These are phyloP conservation scores for Cyclopterus lumpus DNA, from an alignment of 2,797 vertebrate species.

Conservation along the genomic window DNA sequence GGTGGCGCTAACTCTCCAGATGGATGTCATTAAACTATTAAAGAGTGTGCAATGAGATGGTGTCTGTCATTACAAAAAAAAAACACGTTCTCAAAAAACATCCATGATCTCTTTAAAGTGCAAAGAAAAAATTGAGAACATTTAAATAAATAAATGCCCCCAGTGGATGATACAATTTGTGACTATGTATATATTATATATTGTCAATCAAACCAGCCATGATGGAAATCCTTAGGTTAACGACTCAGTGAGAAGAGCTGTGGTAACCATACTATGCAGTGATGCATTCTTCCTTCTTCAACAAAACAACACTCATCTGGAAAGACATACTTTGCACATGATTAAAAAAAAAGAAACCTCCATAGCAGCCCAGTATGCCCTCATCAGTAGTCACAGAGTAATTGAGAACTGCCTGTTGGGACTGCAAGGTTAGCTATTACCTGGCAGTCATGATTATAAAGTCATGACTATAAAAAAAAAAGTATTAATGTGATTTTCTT, in stretches of 20 bases:
- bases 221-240: neutral
- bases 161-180: neutral
- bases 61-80: neutral
- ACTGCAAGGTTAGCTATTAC: neutral
- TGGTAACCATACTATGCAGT: neutral
- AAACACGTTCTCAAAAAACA: neutral
- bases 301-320: neutral
- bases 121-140: neutral
- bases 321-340: neutral
- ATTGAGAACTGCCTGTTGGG: conserved; percentile 1
- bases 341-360: conserved; percentile 1
- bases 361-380: neutral
- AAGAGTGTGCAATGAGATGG: neutral
- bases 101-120: neutral
- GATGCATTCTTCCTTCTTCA: too few species aligned
- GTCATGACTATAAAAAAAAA: neutral
- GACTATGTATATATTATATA: too few species aligned
- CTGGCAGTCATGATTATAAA: conserved; percentile 5
- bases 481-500: neutral
- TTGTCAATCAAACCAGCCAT: neutral
- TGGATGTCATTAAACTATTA: neutral
- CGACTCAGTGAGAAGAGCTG: neutral
- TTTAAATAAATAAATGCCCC: neutral
- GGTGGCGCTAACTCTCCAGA: neutral
- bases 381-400: neutral